Evolutionary conservation across 2,888 invertebrate genomes (phyloP), one percentile per base, ranked within the genome.

Genomic region (Amphipyra berbera): DNA sequence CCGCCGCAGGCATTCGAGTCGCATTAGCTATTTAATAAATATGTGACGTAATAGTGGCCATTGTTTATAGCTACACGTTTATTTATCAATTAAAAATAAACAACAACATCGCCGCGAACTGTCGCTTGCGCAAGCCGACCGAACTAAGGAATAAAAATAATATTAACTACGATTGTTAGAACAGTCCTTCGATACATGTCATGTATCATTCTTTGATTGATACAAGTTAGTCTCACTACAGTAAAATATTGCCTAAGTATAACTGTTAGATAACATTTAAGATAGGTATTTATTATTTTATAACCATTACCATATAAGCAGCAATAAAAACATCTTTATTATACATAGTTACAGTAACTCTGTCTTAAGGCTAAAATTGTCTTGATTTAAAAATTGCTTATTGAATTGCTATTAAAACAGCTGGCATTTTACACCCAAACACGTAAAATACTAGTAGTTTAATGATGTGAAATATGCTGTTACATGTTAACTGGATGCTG

Each of bases 41-140:
- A 58, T 37, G 37, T 67, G 54, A 50, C 35, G 53, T 52, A 58
- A 61, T 41, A 14, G 12, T n/a, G 3, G 8, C 44, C 38, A 73
- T 61, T 73, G 65, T 73, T 74, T 64, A 44, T 56, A 38, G 30
- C 21, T 35, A 48, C 21, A 37, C 40, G 30, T 40, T 35, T 74
- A 50, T 56, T 60, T 60, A 52, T 55, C 47, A 70, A 66, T 75
- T 70, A 52, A 60, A 75, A 66, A 70, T 40, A 59, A 75, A 59
- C 61, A 73, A 69, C 44, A 44, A 21, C 33, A 27, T 14, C 13
- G 2, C 33, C 35, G 38, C 35, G 21, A 40, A 42, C 52, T 46
- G 15, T 21, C 13, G 21, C 49, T 58, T 58, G 15, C n/a, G 44
- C 37, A 57, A 54, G 8, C 6, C 27, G 33, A 33, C 0, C 6